Evolutionary conservation across 2,797 vertebrate genomes (phyloP).

Genomic region (Sebastes oblongus): DNA sequence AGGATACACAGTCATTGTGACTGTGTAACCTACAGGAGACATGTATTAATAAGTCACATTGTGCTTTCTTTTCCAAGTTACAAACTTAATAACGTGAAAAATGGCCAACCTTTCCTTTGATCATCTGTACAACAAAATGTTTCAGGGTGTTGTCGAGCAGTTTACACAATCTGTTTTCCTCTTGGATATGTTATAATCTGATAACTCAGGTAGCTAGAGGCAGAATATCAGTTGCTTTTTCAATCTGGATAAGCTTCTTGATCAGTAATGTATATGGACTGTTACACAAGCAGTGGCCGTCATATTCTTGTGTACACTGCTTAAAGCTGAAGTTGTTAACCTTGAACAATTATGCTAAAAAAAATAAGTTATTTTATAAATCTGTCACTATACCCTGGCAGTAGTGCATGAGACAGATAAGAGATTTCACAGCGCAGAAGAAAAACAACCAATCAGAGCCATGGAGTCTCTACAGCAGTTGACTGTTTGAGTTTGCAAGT

Average conservation of each 20-base stretch:
- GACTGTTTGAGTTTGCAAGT: no score
- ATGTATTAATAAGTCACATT: not conserved
- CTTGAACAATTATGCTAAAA: no score
- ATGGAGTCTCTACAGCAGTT: no score
- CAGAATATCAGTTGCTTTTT: not conserved
- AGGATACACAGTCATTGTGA: not conserved
- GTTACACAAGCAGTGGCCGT: not conserved
- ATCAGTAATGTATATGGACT: not conserved
- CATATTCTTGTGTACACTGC: not conserved
- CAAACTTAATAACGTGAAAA: not conserved
- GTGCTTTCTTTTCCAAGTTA: not conserved
- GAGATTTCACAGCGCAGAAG: no score
- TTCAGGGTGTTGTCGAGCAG: not conserved
- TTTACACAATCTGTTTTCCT: not conserved
- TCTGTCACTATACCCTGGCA: not conserved
- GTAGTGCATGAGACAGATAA: not conserved
- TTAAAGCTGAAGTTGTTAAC: no score
- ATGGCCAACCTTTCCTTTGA: not conserved
- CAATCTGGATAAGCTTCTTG: no score
- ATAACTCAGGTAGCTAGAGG: not conserved
- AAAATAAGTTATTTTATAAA: not conserved
- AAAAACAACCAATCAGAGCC: no score
- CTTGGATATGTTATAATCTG: not conserved
- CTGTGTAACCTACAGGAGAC: not conserved
- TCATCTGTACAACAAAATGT: not conserved